Conservation (phyloP, 2,113 vertebrate species). For the Ornithorhynchus anatinus region DNA sequence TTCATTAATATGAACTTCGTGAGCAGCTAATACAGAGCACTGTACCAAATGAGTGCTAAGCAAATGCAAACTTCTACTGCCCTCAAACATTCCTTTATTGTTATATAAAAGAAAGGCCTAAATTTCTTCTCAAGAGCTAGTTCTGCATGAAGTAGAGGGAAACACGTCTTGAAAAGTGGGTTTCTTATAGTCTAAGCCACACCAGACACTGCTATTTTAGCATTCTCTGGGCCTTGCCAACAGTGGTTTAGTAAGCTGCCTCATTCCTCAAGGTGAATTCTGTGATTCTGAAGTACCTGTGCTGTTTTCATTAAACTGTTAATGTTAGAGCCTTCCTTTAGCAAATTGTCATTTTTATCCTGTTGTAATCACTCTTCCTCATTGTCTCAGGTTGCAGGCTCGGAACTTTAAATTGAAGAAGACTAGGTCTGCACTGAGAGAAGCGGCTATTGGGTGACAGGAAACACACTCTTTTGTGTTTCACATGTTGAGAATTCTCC, state of each 20-base stretch:
- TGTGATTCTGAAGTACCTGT: neutral
- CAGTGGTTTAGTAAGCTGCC: neutral
- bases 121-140: neutral
- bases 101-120: too few relatives aligned
- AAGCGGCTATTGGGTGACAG: neutral
- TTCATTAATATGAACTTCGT: too few relatives aligned
- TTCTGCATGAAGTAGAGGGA: neutral
- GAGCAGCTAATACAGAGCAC: too few relatives aligned
- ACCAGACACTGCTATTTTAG: too few relatives aligned
- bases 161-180: neutral
- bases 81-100: too few relatives aligned
- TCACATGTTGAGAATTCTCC: constrained; percentile 47
- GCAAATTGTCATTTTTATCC: neutral
- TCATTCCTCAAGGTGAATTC: neutral
- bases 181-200: neutral
- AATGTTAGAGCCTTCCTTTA: neutral
- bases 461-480: constrained; percentile 13
- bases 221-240: too few relatives aligned
- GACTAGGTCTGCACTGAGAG: neutral
- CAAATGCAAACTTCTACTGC: too few relatives aligned
- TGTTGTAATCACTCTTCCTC: neutral
- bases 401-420: neutral
- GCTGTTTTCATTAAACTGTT: neutral
- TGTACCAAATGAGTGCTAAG: too few relatives aligned
- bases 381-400: neutral